Conservation (phyloP, 2,888 invertebrate species). For the Drosophila lacicola region DNA sequence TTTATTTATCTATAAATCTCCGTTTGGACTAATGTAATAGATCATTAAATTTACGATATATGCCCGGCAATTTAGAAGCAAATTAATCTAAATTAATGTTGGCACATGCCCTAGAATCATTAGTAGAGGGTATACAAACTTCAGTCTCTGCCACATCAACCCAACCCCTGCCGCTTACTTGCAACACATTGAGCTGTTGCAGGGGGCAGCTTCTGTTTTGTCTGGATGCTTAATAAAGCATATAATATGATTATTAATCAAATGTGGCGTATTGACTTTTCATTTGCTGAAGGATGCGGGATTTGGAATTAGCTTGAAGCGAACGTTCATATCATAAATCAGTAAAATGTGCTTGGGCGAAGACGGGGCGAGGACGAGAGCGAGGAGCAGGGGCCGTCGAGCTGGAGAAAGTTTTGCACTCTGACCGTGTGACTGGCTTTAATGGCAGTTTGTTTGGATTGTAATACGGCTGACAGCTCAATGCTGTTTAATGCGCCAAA, state of each 20-base stretch:
- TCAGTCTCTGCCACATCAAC: too few relatives aligned
- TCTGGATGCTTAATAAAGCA: slow-evolving; percentile 73
- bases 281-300: slow-evolving; percentile 38
- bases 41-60: slow-evolving; percentile 6
- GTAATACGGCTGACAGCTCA: slow-evolving; percentile 77
- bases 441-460: slow-evolving; percentile 76
- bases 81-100: slow-evolving; percentile 54
- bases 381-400: neutral
- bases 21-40: neutral
- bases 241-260: slow-evolving; percentile 80
- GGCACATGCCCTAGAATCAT: slow-evolving; percentile 24
- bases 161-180: neutral
- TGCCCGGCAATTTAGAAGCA: slow-evolving; percentile 10
- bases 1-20: neutral
- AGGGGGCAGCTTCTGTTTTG: slow-evolving; percentile 20
- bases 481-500: slow-evolving; percentile 77
- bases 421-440: slow-evolving; percentile 64
- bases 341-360: slow-evolving; percentile 27
- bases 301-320: slow-evolving; percentile 18
- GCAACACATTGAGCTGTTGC: neutral
- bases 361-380: neutral
- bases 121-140: slow-evolving; percentile 35
- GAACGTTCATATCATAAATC: slow-evolving; percentile 61
- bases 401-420: slow-evolving; percentile 62
- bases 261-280: slow-evolving; percentile 75